phyloP scores from a whole-genome alignment of 2,797 vertebrate species.

The Megaceryle alcyon region DNA sequence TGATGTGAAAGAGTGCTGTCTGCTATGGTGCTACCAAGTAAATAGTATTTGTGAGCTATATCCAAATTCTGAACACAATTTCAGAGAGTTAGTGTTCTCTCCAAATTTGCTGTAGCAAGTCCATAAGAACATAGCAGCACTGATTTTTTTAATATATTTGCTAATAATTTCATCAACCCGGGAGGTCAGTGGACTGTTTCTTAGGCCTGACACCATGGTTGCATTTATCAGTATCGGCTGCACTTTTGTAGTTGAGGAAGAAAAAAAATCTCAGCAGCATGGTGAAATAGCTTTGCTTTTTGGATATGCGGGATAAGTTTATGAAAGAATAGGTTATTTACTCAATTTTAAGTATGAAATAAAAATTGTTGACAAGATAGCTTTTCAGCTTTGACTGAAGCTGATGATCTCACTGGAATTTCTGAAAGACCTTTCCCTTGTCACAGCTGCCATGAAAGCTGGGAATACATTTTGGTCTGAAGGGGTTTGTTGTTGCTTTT shows the following conservation, averaged over 20 bases:
- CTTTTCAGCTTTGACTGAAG: neutral
- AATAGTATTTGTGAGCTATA: neutral
- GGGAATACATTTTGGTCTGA: accelerated
- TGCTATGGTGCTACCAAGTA: neutral
- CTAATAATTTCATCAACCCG: neutral
- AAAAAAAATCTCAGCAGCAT: neutral
- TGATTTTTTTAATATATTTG: neutral
- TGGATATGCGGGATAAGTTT: neutral
- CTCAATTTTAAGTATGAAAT: neutral
- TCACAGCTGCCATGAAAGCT: neutral
- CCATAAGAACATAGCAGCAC: neutral
- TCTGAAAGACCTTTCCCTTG: neutral
- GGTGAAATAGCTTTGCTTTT: neutral
- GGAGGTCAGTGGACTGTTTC: neutral
- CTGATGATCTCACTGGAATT: neutral
- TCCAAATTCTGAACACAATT: neutral
- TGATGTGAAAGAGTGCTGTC: neutral
- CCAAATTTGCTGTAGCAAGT: neutral
- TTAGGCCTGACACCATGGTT: neutral
- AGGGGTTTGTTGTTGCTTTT: neutral
- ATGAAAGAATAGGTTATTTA: neutral
- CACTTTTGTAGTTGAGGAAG: neutral
- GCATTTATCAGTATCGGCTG: neutral
- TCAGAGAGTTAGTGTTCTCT: neutral
- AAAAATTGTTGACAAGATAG: neutral